Evolutionary conservation across 2,113 vertebrate genomes (phyloP).

Genomic region (Eulacestoma nigropectus): DNA sequence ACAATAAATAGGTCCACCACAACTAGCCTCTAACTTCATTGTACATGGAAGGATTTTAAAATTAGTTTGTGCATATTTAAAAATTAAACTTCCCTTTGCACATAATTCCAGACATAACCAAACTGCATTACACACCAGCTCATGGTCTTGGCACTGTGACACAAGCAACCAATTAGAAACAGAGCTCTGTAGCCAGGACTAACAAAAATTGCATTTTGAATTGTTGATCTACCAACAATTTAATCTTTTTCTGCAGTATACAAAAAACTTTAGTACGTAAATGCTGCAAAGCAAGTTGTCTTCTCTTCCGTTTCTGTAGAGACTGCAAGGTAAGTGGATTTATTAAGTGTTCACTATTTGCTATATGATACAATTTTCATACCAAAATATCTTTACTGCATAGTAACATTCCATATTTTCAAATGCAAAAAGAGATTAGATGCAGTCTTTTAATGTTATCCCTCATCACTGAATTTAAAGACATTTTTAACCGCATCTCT

Average conservation of each 20-base stretch:
- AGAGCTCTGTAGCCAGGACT: neutral
- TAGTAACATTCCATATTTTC: constrained; percentile 21
- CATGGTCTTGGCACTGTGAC: constrained; percentile 55
- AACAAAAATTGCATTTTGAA: neutral
- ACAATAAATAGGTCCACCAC: constrained; percentile 65
- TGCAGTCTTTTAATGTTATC: constrained; percentile 16
- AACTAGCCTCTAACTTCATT: constrained; percentile 64
- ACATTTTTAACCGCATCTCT: constrained; percentile 53
- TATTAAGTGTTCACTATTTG: constrained; percentile 3
- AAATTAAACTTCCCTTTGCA: constrained; percentile 57
- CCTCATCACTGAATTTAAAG: constrained; percentile 41
- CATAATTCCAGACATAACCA: neutral
- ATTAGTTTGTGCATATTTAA: constrained; percentile 62
- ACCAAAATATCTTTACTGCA: constrained; percentile 62
- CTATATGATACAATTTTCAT: constrained; percentile 33
- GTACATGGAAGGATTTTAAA: constrained; percentile 59
- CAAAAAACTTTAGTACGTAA: neutral
- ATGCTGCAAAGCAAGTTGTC: neutral
- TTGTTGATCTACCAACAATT: neutral
- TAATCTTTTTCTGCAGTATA: neutral
- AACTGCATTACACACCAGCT: constrained; percentile 31
- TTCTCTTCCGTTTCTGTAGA: neutral
- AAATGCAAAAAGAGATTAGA: constrained; percentile 42
- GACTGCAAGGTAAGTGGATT: constrained; percentile 14
- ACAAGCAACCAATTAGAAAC: constrained; percentile 23